Conservation (phyloP, 2,113 vertebrate genomes). For the Myrmecobius fasciatus region DNA sequence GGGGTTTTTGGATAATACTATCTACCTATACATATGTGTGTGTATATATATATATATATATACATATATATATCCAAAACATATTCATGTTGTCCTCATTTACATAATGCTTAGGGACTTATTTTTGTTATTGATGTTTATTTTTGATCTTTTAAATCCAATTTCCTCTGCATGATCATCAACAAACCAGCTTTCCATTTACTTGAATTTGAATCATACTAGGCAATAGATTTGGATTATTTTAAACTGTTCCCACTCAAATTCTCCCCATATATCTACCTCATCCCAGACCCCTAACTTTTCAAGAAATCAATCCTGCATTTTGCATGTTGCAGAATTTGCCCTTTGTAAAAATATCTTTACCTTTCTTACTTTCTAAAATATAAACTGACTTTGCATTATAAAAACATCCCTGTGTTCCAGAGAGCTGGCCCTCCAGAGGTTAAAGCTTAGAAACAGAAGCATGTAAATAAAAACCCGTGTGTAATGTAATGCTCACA, state of each 20-base stretch:
- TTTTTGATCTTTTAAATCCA: not conserved
- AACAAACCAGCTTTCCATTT: not conserved
- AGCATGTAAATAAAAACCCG: slow-evolving; percentile 66
- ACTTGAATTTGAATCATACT: not conserved
- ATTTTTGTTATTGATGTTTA: not conserved
- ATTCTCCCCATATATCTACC: not conserved
- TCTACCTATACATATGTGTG: too few species aligned
- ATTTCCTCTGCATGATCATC: not conserved
- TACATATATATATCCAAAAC: too few species aligned
- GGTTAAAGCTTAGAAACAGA: slow-evolving; percentile 66
- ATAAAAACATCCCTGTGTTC: slow-evolving; percentile 45
- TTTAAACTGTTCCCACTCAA: not conserved
- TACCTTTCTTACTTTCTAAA: not conserved
- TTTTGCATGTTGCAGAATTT: slow-evolving; percentile 5
- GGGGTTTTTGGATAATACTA: not conserved
- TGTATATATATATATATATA: too few species aligned
- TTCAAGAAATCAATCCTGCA: not conserved
- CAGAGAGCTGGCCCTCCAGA: slow-evolving; percentile 49
- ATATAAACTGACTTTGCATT: slow-evolving; percentile 37
- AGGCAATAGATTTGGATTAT: not conserved
- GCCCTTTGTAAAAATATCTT: not conserved
- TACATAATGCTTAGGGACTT: not conserved
- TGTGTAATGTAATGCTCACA: not conserved
- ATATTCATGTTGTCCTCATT: not conserved
- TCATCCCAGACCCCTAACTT: not conserved